phyloP scores from a whole-genome alignment of 2,113 vertebrate species.

The Periophthalmodon schlosseri region DNA sequence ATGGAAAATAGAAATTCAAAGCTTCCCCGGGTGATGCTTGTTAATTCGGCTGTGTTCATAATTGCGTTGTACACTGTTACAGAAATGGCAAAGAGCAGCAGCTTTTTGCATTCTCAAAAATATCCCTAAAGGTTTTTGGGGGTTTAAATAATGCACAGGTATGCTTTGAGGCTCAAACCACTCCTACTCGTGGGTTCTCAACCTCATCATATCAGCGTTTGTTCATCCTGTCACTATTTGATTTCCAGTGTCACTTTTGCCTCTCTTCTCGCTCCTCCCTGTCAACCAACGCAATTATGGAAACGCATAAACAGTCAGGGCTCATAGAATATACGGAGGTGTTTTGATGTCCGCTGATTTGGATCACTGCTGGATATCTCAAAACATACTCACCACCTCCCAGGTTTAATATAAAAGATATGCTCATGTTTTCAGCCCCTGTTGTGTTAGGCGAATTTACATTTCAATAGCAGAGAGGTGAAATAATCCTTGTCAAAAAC shows the following conservation, averaged over 20 bases:
- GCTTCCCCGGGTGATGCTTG: conserved; percentile 26
- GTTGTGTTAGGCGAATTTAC: conserved; percentile 54
- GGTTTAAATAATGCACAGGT: conserved; percentile 1
- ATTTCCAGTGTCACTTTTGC: neutral
- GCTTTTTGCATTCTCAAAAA: conserved; percentile 17
- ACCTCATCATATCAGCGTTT: conserved; percentile 18
- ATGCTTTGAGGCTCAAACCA: neutral
- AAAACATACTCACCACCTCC: conserved; percentile 19
- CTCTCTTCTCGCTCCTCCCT: conserved; percentile 11
- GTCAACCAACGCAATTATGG: conserved; percentile 28
- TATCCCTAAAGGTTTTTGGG: conserved; percentile 2
- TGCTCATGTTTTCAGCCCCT: conserved; percentile 59
- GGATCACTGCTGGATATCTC: conserved; percentile 32
- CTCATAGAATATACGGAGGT: neutral
- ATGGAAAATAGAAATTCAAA: conserved; percentile 51
- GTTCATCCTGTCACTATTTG: neutral
- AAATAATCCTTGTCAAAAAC: conserved; percentile 62
- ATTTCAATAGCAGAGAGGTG: conserved; percentile 61
- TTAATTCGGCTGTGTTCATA: conserved; percentile 47
- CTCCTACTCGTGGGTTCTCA: conserved; percentile 8
- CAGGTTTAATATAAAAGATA: conserved; percentile 55
- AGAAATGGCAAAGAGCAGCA: conserved; percentile 39
- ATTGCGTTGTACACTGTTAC: conserved; percentile 23
- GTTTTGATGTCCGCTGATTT: conserved; percentile 37
- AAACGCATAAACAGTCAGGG: conserved; percentile 9